These are phyloP conservation scores for Dipodomys stephensi DNA, from an alignment of 2,113 vertebrate species.

Conservation along the genomic window DNA sequence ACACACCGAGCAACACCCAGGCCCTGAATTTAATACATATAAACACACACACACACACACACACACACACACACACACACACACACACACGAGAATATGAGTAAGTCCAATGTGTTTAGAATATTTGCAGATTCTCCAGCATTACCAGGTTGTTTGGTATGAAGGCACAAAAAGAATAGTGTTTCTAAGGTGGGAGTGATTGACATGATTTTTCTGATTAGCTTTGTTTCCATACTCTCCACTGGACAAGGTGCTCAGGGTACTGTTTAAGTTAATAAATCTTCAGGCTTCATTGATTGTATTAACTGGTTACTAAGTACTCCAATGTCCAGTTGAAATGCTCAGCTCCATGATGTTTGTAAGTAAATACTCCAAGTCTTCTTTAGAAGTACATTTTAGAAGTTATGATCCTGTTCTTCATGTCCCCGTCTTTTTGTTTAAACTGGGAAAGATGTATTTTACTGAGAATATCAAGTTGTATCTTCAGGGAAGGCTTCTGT, in stretches of 20 bases:
- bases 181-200: constrained; percentile 37
- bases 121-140: constrained; percentile 7
- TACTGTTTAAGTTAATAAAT: constrained; percentile 70
- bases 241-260: constrained; percentile 64
- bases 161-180: constrained; percentile 7
- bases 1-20: no score
- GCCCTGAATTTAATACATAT: no score
- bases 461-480: constrained; percentile 76
- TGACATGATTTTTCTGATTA: constrained; percentile 66
- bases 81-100: no score
- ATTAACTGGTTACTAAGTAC: constrained; percentile 54
- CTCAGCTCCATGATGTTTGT: constrained; percentile 52
- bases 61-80: no score
- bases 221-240: constrained; percentile 60
- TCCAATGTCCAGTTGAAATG: constrained; percentile 53
- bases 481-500: constrained; percentile 58
- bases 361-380: constrained; percentile 60
- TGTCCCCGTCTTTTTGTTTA: background rate
- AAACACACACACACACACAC: no score
- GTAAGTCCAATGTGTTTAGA: constrained; percentile 14
- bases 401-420: constrained; percentile 62
- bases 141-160: constrained; percentile 6
- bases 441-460: background rate
- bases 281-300: background rate
- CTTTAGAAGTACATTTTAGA: constrained; percentile 61